Conservation (phyloP, 1,140 invertebrate species). For the Tetranychus urticae region DNA sequence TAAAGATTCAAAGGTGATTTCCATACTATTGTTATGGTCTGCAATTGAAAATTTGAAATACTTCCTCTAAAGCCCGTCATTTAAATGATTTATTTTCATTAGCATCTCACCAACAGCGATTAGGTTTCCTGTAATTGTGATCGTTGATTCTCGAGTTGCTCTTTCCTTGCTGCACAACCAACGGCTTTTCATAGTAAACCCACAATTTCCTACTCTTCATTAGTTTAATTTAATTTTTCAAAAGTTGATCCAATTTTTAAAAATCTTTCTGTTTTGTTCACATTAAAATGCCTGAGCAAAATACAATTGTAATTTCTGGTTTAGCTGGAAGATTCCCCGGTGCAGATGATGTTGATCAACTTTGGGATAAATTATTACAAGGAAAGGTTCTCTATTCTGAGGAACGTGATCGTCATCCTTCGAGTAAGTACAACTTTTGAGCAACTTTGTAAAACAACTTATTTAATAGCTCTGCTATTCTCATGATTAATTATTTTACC, state of each 20-base stretch:
- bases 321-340: conserved; percentile 72
- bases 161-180: no score
- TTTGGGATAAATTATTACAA: conserved; percentile 56
- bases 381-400: conserved; percentile 68
- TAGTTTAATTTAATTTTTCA: not conserved
- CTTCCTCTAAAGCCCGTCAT: no score
- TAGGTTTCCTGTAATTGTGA: no score
- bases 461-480: not conserved
- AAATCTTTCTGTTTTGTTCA: not conserved
- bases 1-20: no score
- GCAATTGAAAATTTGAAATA: no score
- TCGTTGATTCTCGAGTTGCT: no score
- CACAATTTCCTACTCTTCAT: not conserved
- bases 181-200: no score
- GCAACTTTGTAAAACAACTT: not conserved
- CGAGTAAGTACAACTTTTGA: conserved; percentile 1
- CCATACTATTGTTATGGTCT: no score
- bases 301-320: conserved; percentile 50
- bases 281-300: not conserved
- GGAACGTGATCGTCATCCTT: conserved; percentile 48
- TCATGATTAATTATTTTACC: no score
- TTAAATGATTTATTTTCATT: no score
- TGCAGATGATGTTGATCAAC: conserved; percentile 63
- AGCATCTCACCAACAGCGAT: no score
- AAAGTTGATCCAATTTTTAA: not conserved